A percentile compares a stretch with the other conserved stretches of the same genome.
These are phyloP conservation scores for Galeopsomyia nigrocyanea DNA, from an alignment of 2,888 invertebrate genomes.

Conservation along the genomic window DNA sequence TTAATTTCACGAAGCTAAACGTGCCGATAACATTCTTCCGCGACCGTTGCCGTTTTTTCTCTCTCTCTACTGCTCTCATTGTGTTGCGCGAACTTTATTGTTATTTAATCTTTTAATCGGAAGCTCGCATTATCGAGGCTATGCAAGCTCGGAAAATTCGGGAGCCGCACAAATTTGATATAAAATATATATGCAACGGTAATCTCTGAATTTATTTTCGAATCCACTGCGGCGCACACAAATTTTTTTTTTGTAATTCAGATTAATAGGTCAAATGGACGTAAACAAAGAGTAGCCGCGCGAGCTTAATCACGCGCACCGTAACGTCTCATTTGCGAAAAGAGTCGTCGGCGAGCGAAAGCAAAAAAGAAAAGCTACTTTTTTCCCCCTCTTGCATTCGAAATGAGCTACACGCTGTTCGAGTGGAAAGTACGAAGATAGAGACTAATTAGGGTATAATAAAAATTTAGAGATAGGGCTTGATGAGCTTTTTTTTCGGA, in stretches of 20 bases:
- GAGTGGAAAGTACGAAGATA: too few species aligned
- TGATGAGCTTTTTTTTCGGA: too few species aligned
- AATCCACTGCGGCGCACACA: slow-evolving; percentile 9
- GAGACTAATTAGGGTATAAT: too few species aligned
- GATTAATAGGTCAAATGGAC: slow-evolving; percentile 28
- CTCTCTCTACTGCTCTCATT: too few species aligned
- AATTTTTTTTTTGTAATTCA: slow-evolving; percentile 31
- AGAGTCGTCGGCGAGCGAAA: neutral
- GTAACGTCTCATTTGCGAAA: neutral
- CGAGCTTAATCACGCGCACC: neutral
- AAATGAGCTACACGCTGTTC: too few species aligned
- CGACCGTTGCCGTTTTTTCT: too few species aligned
- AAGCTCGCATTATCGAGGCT: neutral
- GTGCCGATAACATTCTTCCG: too few species aligned
- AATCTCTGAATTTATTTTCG: slow-evolving; percentile 23
- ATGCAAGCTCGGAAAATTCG: neutral
- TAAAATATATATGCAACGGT: slow-evolving; percentile 1
- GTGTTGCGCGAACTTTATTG: too few species aligned
- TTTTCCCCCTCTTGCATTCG: too few species aligned
- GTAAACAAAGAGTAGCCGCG: slow-evolving; percentile 13
- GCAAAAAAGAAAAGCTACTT: neutral
- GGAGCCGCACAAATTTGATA: slow-evolving; percentile 3
- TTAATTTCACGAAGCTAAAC: too few species aligned
- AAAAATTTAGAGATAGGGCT: too few species aligned
- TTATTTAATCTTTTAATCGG: too few species aligned